These are phyloP conservation scores for Oncopodura yosiiana DNA, from an alignment of 1,140 invertebrate genomes.

Conservation along the genomic window DNA sequence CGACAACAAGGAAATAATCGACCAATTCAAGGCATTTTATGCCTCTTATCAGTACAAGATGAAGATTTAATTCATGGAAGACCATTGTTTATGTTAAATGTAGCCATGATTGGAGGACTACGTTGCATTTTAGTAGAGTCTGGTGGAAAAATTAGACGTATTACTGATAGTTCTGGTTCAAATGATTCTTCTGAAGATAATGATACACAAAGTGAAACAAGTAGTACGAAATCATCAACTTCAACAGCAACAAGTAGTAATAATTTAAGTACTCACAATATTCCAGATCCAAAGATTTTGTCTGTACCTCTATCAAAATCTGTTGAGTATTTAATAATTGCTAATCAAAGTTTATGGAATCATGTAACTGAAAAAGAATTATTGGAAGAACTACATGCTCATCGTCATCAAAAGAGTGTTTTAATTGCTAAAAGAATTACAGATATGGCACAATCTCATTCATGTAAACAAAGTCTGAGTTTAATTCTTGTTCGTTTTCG, in stretches of 20 bases:
- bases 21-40: constrained; percentile 33
- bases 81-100: constrained; percentile 23
- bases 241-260: not conserved
- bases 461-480: constrained; percentile 67
- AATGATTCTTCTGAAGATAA: not conserved
- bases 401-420: constrained; percentile 52
- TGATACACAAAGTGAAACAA: constrained; percentile 8
- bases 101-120: constrained; percentile 33
- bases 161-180: constrained; percentile 21
- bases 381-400: constrained; percentile 61
- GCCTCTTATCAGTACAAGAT: constrained; percentile 18
- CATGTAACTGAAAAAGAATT: constrained; percentile 62
- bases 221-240: constrained; percentile 10
- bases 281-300: constrained; percentile 62
- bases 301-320: constrained; percentile 64
- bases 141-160: constrained; percentile 25
- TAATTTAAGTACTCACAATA: constrained; percentile 4
- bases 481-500: constrained; percentile 55
- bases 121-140: constrained; percentile 30
- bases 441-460: constrained; percentile 67
- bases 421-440: constrained; percentile 68
- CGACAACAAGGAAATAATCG: constrained; percentile 26
- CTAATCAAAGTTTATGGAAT: constrained; percentile 66
- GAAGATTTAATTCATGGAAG: constrained; percentile 24
- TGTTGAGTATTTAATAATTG: constrained; percentile 69